phyloP scores from a whole-genome alignment of 2,113 vertebrate species.

The Furnarius figulus region DNA sequence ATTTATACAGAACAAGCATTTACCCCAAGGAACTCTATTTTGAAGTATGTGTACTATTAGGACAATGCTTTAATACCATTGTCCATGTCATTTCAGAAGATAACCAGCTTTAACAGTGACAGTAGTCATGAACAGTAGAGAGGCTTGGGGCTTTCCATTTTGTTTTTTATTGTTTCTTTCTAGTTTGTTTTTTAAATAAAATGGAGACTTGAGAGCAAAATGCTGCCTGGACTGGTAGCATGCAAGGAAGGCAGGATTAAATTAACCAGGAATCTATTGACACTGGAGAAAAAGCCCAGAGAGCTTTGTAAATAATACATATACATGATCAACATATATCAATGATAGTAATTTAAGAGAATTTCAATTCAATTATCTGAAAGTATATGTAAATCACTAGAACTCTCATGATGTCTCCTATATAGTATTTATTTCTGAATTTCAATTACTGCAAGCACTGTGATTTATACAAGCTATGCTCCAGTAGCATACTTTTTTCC shows the following conservation, averaged over 20 bases:
- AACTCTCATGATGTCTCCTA: not conserved
- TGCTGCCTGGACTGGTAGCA: not conserved
- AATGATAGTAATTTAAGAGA: not conserved
- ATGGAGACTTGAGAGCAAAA: not conserved
- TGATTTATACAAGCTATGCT: slow-evolving; percentile 65
- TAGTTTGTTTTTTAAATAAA: slow-evolving; percentile 2
- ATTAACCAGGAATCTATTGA: not conserved
- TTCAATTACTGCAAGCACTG: slow-evolving; percentile 36
- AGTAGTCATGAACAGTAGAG: not conserved
- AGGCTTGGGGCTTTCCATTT: not conserved
- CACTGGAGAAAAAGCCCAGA: not conserved
- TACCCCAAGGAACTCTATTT: not conserved
- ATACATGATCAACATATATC: not conserved
- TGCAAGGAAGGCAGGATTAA: not conserved
- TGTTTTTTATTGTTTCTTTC: not conserved
- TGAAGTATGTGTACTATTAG: not conserved
- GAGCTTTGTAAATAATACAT: not conserved
- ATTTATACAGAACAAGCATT: not conserved
- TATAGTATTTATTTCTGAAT: slow-evolving; percentile 18
- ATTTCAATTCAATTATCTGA: not conserved
- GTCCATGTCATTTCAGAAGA: slow-evolving; percentile 16
- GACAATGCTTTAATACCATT: slow-evolving; percentile 11
- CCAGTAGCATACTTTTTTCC: slow-evolving; percentile 18
- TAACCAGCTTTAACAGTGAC: not conserved
- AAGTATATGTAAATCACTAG: not conserved